Evolutionary conservation across 1,140 invertebrate species (phyloP).

Genomic region (Polypedilum pembai): DNA sequence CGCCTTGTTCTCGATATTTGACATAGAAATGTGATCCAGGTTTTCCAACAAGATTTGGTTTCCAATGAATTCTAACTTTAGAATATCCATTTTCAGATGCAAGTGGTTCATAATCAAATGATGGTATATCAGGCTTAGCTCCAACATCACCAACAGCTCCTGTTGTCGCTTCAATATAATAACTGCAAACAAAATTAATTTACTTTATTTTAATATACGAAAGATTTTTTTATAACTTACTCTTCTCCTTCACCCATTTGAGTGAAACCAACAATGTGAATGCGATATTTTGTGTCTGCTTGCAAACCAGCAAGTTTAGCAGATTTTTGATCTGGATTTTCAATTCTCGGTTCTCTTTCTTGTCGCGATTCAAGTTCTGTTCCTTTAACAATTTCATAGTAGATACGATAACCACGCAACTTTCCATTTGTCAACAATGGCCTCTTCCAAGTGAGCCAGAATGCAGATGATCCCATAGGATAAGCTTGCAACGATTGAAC

Average conservation of each 20-base stretch:
- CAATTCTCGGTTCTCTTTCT: constrained; percentile 68
- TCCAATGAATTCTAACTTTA: constrained; percentile 73
- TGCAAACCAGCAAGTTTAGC: constrained; percentile 79
- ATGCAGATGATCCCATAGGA: constrained; percentile 79
- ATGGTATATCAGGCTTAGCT: constrained; percentile 62
- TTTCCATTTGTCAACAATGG: constrained; percentile 90
- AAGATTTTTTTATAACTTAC: constrained; percentile 42
- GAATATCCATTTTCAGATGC: constrained; percentile 65
- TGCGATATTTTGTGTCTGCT: constrained; percentile 80
- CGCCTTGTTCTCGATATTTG: constrained; percentile 70
- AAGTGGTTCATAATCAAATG: constrained; percentile 61
- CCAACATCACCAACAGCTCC: constrained; percentile 44
- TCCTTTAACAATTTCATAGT: constrained; percentile 73
- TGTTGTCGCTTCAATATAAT: constrained; percentile 73
- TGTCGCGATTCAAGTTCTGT: constrained; percentile 58
- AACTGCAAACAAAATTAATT: constrained; percentile 43
- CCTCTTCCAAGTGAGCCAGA: constrained; percentile 83
- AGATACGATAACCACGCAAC: constrained; percentile 86
- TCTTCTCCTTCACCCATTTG: constrained; percentile 72
- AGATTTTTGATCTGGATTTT: constrained; percentile 62
- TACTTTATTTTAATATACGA: background rate
- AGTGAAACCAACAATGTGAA: constrained; percentile 77
- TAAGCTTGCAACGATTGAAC: constrained; percentile 73
- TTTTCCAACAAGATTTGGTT: constrained; percentile 64
- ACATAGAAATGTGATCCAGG: constrained; percentile 77